Percentiles rank a stretch among this genome's conserved stretches.
Conservation (phyloP, 2,888 invertebrate genomes). For the Spodoptera picta region DNA sequence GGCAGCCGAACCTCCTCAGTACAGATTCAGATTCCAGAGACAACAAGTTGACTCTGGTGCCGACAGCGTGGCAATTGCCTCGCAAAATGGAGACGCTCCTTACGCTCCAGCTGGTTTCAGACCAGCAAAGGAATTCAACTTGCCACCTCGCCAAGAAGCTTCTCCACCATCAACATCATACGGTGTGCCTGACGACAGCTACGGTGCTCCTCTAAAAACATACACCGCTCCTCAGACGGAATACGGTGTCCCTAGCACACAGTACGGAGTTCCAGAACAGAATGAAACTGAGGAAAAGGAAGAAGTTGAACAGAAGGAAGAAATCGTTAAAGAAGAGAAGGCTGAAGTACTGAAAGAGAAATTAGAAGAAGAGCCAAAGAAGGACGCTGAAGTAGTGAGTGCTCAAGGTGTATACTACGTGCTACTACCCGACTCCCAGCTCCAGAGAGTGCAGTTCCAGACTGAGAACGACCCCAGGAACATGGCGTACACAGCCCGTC, state of each 20-base stretch:
- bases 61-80: constrained; percentile 55
- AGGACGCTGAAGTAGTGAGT: constrained; percentile 76
- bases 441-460: constrained; percentile 90
- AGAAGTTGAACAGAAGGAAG: neutral
- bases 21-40: constrained; percentile 71
- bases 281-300: constrained; percentile 29
- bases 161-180: constrained; percentile 77
- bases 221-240: constrained; percentile 71
- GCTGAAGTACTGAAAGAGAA: constrained; percentile 61
- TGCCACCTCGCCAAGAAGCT: constrained; percentile 75
- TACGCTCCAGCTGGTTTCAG: constrained; percentile 80
- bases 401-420: constrained; percentile 90
- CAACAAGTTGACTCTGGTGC: constrained; percentile 69
- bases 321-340: constrained; percentile 29
- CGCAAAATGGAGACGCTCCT: constrained; percentile 68
- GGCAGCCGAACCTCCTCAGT: constrained; percentile 77
- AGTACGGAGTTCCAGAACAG: constrained; percentile 58
- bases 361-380: constrained; percentile 69
- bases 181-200: constrained; percentile 79
- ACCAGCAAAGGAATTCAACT: constrained; percentile 75
- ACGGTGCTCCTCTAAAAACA: constrained; percentile 78
- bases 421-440: constrained; percentile 89
- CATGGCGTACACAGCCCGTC: constrained; percentile 90
- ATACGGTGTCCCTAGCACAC: constrained; percentile 59
- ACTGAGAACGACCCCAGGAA: constrained; percentile 86